Evolutionary conservation across 2,888 invertebrate genomes (phyloP).

Genomic region (Dorcus parallelipipedus): DNA sequence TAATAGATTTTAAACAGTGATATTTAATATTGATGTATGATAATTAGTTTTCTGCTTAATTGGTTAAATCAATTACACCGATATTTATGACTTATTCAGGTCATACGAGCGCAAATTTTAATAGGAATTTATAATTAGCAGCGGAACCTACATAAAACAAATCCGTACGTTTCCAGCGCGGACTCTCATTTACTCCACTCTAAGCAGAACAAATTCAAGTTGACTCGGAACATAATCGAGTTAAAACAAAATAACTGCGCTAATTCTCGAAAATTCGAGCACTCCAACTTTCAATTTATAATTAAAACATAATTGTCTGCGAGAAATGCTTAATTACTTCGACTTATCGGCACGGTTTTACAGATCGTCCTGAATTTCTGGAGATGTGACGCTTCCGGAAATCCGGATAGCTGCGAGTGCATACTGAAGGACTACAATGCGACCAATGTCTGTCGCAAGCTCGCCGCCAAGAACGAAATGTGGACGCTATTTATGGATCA

Average conservation of each 20-base stretch:
- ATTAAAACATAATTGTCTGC: slow-evolving; percentile 38
- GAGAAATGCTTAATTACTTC: slow-evolving; percentile 36
- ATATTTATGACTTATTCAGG: neutral
- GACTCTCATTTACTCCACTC: no score
- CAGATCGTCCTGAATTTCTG: slow-evolving; percentile 33
- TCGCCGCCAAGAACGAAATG: slow-evolving; percentile 30
- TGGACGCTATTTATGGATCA: slow-evolving; percentile 33
- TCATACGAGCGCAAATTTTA: neutral
- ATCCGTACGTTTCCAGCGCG: neutral
- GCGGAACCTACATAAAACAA: no score
- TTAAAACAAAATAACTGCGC: no score
- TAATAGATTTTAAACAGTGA: neutral
- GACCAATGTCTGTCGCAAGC: slow-evolving; percentile 30
- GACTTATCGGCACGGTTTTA: slow-evolving; percentile 29
- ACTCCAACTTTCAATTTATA: slow-evolving; percentile 31
- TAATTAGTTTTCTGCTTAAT: slow-evolving; percentile 10
- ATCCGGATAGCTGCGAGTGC: slow-evolving; percentile 37
- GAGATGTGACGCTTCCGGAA: slow-evolving; percentile 37
- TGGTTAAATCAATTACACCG: neutral
- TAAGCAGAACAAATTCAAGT: no score
- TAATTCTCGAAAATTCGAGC: neutral
- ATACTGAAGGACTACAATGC: slow-evolving; percentile 34
- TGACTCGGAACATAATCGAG: no score
- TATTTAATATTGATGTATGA: slow-evolving; percentile 15
- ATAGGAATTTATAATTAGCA: no score